A percentile compares a stretch with the other conserved stretches of the same genome.
Evolutionary conservation across 2,888 invertebrate genomes (phyloP).

Genomic region (Habrosyne pyritoides): DNA sequence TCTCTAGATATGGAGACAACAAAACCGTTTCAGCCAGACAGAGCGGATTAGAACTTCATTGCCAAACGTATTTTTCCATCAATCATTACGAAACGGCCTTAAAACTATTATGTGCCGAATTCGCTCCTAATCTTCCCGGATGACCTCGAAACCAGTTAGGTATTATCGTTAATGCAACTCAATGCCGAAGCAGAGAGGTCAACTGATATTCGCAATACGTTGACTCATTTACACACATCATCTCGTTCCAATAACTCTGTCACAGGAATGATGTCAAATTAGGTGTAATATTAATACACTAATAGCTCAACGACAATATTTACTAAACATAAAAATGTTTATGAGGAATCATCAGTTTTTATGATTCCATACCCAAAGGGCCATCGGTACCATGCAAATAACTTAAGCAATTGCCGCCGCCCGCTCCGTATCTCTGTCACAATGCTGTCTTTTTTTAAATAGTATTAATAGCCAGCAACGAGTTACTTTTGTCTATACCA

Average conservation of each 20-base stretch:
- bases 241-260: constrained; percentile 15
- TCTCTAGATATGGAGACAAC: too few relatives aligned
- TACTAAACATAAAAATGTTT: too few relatives aligned
- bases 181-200: constrained; percentile 54
- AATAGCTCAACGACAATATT: not conserved
- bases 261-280: constrained; percentile 8
- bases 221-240: constrained; percentile 32
- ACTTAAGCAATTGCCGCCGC: too few relatives aligned
- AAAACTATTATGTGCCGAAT: constrained; percentile 66
- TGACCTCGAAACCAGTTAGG: constrained; percentile 45
- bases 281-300: not conserved
- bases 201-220: constrained; percentile 21
- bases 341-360: too few relatives aligned
- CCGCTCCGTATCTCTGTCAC: too few relatives aligned
- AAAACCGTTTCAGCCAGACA: constrained; percentile 19
- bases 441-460: too few relatives aligned
- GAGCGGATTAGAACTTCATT: constrained; percentile 49
- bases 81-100: constrained; percentile 66
- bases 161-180: constrained; percentile 64
- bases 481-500: too few relatives aligned
- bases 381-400: too few relatives aligned
- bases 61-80: constrained; percentile 67
- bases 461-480: too few relatives aligned
- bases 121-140: constrained; percentile 50
- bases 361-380: too few relatives aligned